Conservation (phyloP, 30 jellyfish, hydroid and myxozoan species). For the Hydractinia echinata region DNA sequence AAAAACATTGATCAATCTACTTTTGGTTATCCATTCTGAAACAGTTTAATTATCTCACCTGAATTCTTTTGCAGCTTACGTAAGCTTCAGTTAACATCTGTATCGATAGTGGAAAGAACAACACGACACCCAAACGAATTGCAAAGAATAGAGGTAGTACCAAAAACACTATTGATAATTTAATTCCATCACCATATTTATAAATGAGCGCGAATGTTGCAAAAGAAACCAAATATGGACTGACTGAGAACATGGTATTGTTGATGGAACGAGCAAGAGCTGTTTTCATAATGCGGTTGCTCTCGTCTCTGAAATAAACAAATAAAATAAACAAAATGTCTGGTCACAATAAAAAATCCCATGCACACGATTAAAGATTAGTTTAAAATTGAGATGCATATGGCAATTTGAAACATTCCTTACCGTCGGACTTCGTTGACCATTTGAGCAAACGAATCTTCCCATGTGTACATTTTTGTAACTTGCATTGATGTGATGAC, state of each 20-base stretch:
- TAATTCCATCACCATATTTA: constrained; percentile 38
- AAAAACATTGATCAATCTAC: no score
- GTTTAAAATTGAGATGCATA: no score
- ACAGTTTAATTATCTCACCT: constrained; percentile 26
- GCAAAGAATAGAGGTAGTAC: constrained; percentile 41
- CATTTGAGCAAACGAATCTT: no score
- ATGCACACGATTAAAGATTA: no score
- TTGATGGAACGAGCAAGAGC: constrained; percentile 9
- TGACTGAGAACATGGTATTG: not conserved
- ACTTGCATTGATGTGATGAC: no score
- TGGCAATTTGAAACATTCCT: no score
- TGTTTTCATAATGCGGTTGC: constrained; percentile 1
- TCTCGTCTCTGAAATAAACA: not conserved
- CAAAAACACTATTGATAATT: constrained; percentile 37
- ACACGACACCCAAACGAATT: constrained; percentile 16
- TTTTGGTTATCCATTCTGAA: no score
- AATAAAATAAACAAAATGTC: no score
- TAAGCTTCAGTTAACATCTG: constrained; percentile 43
- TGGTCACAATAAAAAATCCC: no score
- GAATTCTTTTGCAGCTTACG: constrained; percentile 41
- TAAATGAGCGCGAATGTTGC: constrained; percentile 48
- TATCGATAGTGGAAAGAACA: constrained; percentile 45
- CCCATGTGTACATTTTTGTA: no score
- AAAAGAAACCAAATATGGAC: constrained; percentile 35
- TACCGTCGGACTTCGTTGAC: no score